Base-by-base conservation (phyloP, 2,113 vertebrate species). In the Corydoras maculifer region DNA sequence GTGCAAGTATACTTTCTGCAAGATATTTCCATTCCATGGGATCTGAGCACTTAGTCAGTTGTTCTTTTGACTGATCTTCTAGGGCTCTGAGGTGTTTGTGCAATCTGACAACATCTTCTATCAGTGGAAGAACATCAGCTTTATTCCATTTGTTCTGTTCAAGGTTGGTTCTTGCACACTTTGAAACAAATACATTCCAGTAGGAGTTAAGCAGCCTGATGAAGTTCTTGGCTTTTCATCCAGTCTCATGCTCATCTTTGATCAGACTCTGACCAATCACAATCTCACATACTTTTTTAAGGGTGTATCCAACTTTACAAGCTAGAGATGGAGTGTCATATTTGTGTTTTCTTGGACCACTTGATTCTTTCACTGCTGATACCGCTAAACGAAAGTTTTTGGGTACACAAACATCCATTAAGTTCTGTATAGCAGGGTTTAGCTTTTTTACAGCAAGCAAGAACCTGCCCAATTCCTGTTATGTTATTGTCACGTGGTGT, bases 361-460 rank as follows among this genome's bases (percentile, higher is more conserved):
- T 55, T 25, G 18, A 25, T 54, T 55, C 13, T 51, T 32, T 66
- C 55, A 51, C 65, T 67, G 65, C 51, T 9, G 51, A 32, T 15
- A 67, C 51, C 9, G 54, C 53, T 5, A 72, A 15, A 2, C 58
- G 25, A 49, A 72, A 65, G 15, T 9, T 58, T 50, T 10, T 31
- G 13, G 53, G 70, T n/a, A 58, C 62, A 30, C 69, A 63, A 13
- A 63, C 30, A 8, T 70, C 14, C n/a, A 18, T 10, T 13, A 72
- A 18, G 9, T 7, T 2, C 25, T 57, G 30, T 43, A 71, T n/a
- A 14, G n/a, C 25, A 12, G 61, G 15, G 15, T 65, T 15, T 14
- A 29, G 49, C 15, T 55, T 64, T 11, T 64, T 72, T 7, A 57
- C 60, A 5, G 60, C 69, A 10, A 71, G 69, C 69, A 71, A 55